These are phyloP conservation scores for Danionella dracula DNA, from an alignment of 2,797 vertebrate genomes.

Conservation along the genomic window DNA sequence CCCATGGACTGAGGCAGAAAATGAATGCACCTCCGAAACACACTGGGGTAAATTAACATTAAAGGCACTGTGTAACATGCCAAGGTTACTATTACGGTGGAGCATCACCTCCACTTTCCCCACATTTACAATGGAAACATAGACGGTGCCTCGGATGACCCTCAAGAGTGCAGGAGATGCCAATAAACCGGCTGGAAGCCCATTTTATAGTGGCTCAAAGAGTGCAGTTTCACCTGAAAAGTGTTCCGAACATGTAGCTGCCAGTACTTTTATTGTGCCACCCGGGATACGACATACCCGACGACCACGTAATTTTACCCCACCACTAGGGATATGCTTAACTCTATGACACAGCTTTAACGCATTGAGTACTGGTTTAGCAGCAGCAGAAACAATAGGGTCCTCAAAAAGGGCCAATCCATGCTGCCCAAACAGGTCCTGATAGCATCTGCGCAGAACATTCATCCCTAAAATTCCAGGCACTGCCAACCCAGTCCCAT, in stretches of 20 bases:
- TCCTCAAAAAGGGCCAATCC: neutral
- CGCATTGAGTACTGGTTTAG: neutral
- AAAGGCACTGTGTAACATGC: neutral
- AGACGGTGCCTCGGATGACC: neutral
- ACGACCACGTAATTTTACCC: neutral
- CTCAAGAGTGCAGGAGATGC: neutral
- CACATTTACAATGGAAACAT: slow-evolving; percentile 21
- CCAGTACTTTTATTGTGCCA: neutral
- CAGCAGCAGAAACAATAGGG: no score
- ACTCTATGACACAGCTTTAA: no score
- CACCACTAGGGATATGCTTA: neutral
- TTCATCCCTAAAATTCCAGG: neutral
- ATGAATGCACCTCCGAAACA: neutral
- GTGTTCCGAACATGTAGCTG: neutral
- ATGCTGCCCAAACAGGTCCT: neutral
- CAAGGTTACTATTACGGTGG: neutral
- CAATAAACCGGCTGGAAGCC: slow-evolving; percentile 2
- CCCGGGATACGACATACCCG: neutral
- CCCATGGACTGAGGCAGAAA: neutral
- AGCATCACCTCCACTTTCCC: neutral
- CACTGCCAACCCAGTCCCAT: neutral
- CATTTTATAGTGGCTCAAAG: neutral
- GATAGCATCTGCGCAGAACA: neutral
- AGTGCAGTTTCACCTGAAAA: neutral
- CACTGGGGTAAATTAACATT: neutral